Evolutionary conservation across 1,140 invertebrate species (phyloP).

Genomic region (Maconellicoccus hirsutus): DNA sequence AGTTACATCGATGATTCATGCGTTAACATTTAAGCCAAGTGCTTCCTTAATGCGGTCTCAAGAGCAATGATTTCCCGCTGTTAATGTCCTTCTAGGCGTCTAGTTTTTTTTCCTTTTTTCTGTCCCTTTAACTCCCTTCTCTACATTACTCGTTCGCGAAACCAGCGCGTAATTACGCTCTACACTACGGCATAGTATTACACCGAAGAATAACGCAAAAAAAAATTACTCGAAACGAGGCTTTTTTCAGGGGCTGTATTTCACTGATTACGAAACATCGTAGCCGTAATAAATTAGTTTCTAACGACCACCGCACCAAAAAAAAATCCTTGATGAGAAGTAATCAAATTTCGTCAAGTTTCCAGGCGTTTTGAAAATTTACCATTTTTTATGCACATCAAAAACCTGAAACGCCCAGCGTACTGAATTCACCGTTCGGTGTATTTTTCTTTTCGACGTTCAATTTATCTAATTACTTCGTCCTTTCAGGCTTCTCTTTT

Average conservation of each 20-base stretch:
- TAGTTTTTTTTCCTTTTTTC: background rate
- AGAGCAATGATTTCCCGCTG: background rate
- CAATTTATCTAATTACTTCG: too few species aligned
- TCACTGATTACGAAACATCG: background rate
- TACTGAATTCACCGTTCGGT: too few species aligned
- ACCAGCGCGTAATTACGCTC: background rate
- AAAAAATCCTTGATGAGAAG: background rate
- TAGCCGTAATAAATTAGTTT: slow-evolving; percentile 4
- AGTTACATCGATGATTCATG: background rate
- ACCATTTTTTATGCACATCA: background rate
- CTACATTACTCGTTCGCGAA: too few species aligned
- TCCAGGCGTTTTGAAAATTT: background rate
- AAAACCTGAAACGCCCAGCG: too few species aligned
- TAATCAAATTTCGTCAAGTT: slow-evolving; percentile 4
- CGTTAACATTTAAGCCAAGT: background rate
- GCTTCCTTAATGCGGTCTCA: background rate
- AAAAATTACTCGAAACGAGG: background rate
- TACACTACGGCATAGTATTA: too few species aligned
- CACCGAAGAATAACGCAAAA: background rate
- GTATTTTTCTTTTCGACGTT: too few species aligned
- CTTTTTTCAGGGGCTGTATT: background rate
- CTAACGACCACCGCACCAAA: background rate
- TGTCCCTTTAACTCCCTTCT: background rate
- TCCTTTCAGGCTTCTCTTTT: too few species aligned
- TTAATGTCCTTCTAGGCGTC: slow-evolving; percentile 2